These are phyloP conservation scores for Heterohyrax brucei DNA, from an alignment of 2,797 vertebrate species.

Conservation along the genomic window DNA sequence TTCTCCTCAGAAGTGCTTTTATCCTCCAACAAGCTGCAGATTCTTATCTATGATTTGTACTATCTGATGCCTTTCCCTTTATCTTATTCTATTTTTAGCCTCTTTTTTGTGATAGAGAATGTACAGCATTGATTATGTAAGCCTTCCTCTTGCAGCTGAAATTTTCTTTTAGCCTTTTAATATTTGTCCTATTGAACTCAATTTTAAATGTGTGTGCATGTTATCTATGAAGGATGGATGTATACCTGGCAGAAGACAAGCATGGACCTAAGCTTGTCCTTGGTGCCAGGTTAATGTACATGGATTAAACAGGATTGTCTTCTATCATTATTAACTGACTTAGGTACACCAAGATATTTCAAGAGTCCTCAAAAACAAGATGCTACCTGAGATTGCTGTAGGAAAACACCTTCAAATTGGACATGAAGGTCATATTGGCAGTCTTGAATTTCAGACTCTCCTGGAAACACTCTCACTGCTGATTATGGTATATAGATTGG, in stretches of 20 bases:
- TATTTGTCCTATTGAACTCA: neutral
- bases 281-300: neutral
- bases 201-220: neutral
- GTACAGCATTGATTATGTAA: conserved; percentile 48
- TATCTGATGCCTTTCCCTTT: conserved; percentile 74
- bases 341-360: neutral
- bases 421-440: neutral
- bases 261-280: neutral
- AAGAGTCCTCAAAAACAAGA: neutral
- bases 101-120: conserved; percentile 34
- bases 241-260: neutral
- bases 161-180: neutral
- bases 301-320: neutral
- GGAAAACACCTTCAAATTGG: conserved; percentile 5
- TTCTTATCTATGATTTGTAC: conserved; percentile 68
- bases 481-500: neutral
- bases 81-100: conserved; percentile 78
- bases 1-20: conserved; percentile 52
- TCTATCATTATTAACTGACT: neutral
- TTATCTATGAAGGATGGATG: neutral
- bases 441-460: neutral
- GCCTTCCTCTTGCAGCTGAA: neutral
- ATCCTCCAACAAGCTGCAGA: neutral
- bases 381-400: neutral
- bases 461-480: neutral